Conservation (phyloP, 2,797 vertebrate species). For the Aulostomus chinensis region DNA sequence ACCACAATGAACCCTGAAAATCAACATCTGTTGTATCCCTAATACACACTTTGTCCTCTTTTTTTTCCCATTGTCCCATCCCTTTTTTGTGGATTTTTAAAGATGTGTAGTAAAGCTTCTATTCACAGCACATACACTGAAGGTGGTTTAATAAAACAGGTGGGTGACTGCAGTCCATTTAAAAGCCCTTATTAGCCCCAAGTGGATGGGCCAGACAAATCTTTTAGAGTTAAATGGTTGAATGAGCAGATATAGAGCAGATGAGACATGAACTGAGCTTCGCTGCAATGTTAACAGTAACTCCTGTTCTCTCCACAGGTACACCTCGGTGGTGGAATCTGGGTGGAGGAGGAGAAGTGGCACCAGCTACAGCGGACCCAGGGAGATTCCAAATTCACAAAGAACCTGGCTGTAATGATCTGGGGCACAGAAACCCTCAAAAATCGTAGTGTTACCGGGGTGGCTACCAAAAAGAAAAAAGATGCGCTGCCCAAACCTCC, state of each 20-base stretch:
- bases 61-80: background rate
- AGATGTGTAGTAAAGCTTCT: background rate
- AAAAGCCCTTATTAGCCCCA: too few species aligned
- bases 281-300: background rate
- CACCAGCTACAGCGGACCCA: conserved; percentile 98
- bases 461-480: conserved; percentile 99
- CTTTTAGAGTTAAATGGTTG: too few species aligned
- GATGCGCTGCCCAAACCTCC: conserved; percentile 97
- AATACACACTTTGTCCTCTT: background rate
- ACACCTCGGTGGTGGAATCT: conserved; percentile 97
- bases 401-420: conserved; percentile 99
- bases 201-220: too few species aligned
- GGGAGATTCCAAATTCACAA: conserved; percentile 99
- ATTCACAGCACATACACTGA: background rate
- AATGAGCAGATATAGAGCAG: too few species aligned
- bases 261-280: too few species aligned
- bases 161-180: too few species aligned
- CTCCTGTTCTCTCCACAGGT: conserved; percentile 77
- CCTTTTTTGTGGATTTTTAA: background rate
- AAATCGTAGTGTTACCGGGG: conserved; percentile 98
- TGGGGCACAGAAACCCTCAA: conserved; percentile 99
- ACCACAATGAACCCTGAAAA: background rate
- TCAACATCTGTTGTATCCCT: background rate
- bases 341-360: conserved; percentile 99
- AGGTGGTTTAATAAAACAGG: background rate